Percentiles rank a stretch among this genome's conserved stretches.
These are phyloP conservation scores for Drosophila mayri DNA, from an alignment of 1,140 invertebrate genomes.

Conservation along the genomic window DNA sequence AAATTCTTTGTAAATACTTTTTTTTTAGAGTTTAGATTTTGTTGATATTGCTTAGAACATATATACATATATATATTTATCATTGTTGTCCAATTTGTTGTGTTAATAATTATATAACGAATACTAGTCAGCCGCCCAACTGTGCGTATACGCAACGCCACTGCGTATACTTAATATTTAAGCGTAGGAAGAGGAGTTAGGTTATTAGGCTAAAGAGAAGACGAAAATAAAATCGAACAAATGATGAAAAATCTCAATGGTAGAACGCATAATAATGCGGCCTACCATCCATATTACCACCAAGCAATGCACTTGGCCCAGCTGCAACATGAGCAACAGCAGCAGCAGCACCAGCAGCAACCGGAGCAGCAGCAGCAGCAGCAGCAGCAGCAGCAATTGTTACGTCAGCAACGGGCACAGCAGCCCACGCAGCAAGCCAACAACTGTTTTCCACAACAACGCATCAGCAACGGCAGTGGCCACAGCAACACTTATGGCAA, in stretches of 20 bases:
- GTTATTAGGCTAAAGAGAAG: constrained; percentile 18
- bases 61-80: constrained; percentile 17
- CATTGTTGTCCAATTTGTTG: constrained; percentile 67
- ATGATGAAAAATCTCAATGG: constrained; percentile 81
- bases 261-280: constrained; percentile 77
- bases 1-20: constrained; percentile 59
- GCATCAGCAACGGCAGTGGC: constrained; percentile 53
- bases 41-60: constrained; percentile 46
- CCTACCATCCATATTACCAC: constrained; percentile 74
- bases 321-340: constrained; percentile 28
- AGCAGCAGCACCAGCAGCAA: constrained; percentile 36
- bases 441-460: constrained; percentile 45
- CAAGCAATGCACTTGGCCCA: constrained; percentile 63
- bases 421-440: constrained; percentile 57
- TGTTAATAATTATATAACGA: constrained; percentile 50
- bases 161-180: constrained; percentile 74
- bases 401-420: constrained; percentile 61
- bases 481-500: constrained; percentile 41
- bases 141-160: constrained; percentile 71
- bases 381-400: constrained; percentile 59
- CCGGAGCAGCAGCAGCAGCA: constrained; percentile 47
- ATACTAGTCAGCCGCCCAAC: constrained; percentile 68
- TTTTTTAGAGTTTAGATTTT: constrained; percentile 36
- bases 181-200: constrained; percentile 37
- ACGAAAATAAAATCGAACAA: constrained; percentile 26